Percentiles rank a stretch among this genome's conserved stretches.
Conservation (phyloP, 2,797 vertebrate genomes). For the Manis crassicaudata region DNA sequence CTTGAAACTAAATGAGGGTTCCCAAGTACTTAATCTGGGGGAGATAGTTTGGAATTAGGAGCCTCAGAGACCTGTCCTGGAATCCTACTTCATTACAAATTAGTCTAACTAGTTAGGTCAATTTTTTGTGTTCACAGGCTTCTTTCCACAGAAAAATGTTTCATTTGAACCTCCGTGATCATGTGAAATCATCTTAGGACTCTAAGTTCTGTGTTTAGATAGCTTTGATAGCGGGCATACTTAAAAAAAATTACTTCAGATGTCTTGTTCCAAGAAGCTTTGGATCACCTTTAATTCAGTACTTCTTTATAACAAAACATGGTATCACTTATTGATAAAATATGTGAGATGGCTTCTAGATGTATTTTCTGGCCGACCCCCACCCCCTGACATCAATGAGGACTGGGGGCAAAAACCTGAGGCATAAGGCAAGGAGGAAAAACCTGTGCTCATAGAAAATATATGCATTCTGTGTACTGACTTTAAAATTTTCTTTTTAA, state of each 20-base stretch:
- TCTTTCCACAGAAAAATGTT: not conserved
- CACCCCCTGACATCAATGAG: not conserved
- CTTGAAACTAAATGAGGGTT: not conserved
- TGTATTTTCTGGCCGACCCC: not conserved
- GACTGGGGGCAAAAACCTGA: not conserved
- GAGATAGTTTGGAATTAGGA: not conserved
- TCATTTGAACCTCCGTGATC: not conserved
- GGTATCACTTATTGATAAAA: not conserved
- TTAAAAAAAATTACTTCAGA: not conserved
- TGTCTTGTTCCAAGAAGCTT: not conserved
- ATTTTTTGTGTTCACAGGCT: not conserved
- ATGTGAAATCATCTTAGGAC: not conserved
- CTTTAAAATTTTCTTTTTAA: slow-evolving; percentile 25
- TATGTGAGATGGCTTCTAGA: not conserved
- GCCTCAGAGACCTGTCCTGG: not conserved
- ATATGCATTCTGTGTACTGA: not conserved
- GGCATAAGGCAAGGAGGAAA: not conserved
- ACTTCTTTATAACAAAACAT: not conserved
- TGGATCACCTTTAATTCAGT: not conserved
- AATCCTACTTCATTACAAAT: not conserved
- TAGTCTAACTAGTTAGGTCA: not conserved
- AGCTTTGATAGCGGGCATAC: not conserved
- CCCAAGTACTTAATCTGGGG: not conserved
- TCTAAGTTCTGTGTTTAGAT: slow-evolving; percentile 40
- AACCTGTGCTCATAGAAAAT: not conserved